Evolutionary conservation across 2,888 invertebrate genomes (phyloP).

Genomic region (Diadromus collaris): DNA sequence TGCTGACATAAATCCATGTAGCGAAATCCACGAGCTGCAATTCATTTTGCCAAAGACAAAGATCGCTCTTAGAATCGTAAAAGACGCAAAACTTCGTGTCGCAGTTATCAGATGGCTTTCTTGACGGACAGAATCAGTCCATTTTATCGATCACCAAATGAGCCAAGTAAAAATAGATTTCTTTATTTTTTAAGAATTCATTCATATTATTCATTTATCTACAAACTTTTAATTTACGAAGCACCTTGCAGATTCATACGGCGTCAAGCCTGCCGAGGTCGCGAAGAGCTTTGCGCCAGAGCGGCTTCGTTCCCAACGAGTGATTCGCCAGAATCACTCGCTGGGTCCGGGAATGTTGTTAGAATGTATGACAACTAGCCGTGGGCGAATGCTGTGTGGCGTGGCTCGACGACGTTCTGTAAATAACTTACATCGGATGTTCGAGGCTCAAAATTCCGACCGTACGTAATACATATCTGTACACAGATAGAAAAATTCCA

Average conservation of each 20-base stretch:
- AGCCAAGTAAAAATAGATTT: not conserved
- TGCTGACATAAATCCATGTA: not conserved
- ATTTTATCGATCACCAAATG: no score
- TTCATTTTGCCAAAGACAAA: not conserved
- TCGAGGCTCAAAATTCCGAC: not conserved
- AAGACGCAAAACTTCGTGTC: not conserved
- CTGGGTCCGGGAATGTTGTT: conserved; percentile 27
- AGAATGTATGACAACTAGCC: conserved; percentile 26
- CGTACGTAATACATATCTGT: not conserved
- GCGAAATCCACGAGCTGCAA: not conserved
- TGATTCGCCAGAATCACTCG: conserved; percentile 12
- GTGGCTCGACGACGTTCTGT: conserved; percentile 33
- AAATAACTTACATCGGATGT: conserved; percentile 37
- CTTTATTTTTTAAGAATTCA: no score
- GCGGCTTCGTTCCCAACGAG: not conserved
- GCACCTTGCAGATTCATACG: not conserved
- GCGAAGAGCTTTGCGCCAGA: not conserved
- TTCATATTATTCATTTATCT: no score
- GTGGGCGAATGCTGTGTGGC: conserved; percentile 16
- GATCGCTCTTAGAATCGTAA: not conserved
- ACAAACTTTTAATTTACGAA: not conserved
- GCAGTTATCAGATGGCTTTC: no score
- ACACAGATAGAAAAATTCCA: conserved; percentile 2
- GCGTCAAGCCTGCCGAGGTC: not conserved
- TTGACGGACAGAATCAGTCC: no score